Conservation (phyloP, 2,797 vertebrate genomes). For the Lutjanus argentimaculatus region DNA sequence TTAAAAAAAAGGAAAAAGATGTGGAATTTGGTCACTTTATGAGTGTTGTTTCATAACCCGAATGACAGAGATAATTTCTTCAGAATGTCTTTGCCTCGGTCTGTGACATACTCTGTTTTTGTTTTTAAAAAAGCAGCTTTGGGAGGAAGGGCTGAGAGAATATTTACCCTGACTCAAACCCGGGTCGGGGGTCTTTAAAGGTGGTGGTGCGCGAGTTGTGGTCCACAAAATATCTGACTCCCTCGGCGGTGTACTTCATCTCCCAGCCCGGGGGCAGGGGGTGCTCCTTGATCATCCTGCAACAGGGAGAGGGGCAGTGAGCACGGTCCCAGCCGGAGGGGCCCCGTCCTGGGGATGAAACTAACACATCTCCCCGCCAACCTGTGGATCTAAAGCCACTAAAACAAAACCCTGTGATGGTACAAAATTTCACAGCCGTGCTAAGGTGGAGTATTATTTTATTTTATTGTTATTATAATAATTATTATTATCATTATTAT, state of each 20-base stretch:
- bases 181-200: slow-evolving; percentile 97
- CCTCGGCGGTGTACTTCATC: slow-evolving; percentile 98
- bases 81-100: slow-evolving; percentile 27
- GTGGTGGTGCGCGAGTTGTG: slow-evolving; percentile 97
- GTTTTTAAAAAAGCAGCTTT: slow-evolving; percentile 19
- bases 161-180: slow-evolving; percentile 96
- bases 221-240: slow-evolving; percentile 98
- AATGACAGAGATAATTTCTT: background rate
- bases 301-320: slow-evolving; percentile 82
- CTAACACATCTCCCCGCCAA: slow-evolving; percentile 47
- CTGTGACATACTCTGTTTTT: slow-evolving; percentile 11
- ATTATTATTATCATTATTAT: background rate
- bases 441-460: background rate
- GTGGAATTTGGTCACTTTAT: background rate
- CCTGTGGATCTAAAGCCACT: slow-evolving; percentile 36
- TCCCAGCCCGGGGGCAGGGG: slow-evolving; percentile 98
- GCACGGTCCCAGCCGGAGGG: slow-evolving; percentile 64
- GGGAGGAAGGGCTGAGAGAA: slow-evolving; percentile 59
- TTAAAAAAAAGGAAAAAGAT: background rate
- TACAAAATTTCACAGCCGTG: background rate
- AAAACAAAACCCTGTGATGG: background rate
- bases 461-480: background rate
- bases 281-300: slow-evolving; percentile 98
- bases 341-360: slow-evolving; percentile 57
- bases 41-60: background rate